These are phyloP conservation scores for Prorops nasuta DNA, from an alignment of 1,140 invertebrate species.

Conservation along the genomic window DNA sequence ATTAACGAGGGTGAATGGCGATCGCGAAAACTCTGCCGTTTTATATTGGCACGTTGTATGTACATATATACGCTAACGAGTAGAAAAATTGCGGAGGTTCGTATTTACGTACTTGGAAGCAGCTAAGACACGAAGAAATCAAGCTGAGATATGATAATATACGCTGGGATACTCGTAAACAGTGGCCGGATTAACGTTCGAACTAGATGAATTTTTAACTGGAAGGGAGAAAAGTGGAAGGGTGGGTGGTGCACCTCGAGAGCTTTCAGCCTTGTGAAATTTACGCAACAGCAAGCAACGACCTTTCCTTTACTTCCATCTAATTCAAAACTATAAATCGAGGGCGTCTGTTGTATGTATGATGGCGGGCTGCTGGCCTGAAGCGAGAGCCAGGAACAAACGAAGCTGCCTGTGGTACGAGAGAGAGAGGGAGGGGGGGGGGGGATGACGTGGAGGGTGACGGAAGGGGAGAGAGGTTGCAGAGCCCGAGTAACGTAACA, in stretches of 20 bases:
- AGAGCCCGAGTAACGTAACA: conserved; percentile 49
- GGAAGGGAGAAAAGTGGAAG: no score
- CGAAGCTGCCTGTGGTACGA: conserved; percentile 10
- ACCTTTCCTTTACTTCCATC: conserved; percentile 48
- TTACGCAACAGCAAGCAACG: conserved; percentile 37
- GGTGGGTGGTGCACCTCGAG: background rate
- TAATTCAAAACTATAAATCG: conserved; percentile 58
- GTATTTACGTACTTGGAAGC: no score
- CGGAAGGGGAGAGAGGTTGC: conserved; percentile 22
- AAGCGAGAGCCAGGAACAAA: conserved; percentile 11
- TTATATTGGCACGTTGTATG: no score
- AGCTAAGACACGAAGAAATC: no score
- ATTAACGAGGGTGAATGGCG: no score
- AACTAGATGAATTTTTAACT: no score
- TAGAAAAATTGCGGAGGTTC: no score
- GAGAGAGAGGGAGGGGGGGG: conserved; percentile 14
- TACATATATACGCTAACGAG: no score
- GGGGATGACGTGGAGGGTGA: conserved; percentile 9
- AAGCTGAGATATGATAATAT: no score
- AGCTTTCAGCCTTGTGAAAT: conserved; percentile 30
- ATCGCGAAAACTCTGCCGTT: no score
- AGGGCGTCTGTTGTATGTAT: conserved; percentile 55
- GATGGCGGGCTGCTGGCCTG: conserved; percentile 47
- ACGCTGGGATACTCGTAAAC: no score
- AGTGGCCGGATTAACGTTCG: no score